These are phyloP conservation scores for Trachelipus rathkii DNA, from an alignment of 1,140 invertebrate species.

Conservation along the genomic window DNA sequence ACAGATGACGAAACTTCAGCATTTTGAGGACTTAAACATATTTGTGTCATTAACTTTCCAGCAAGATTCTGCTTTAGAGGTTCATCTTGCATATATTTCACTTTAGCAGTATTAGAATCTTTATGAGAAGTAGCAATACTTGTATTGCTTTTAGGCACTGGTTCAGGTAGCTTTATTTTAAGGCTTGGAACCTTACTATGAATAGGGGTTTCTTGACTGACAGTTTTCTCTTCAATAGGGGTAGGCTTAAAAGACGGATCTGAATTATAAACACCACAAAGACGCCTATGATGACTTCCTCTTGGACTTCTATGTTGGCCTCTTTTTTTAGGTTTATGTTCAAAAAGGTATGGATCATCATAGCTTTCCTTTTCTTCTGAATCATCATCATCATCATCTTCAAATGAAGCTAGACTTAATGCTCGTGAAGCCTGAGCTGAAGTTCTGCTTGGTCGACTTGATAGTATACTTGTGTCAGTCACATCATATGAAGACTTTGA, in stretches of 20 bases:
- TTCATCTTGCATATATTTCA: slow-evolving; percentile 1
- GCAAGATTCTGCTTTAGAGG: neutral
- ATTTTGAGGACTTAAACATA: slow-evolving; percentile 3
- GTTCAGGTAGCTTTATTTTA: slow-evolving; percentile 8
- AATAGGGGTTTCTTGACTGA: neutral
- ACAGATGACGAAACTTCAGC: slow-evolving; percentile 6
- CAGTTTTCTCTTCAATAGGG: neutral
- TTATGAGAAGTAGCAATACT: neutral
- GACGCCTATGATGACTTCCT: neutral
- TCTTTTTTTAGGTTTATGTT: neutral
- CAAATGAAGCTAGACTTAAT: neutral
- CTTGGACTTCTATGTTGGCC: neutral
- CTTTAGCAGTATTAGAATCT: neutral
- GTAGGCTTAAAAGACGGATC: slow-evolving; percentile 1
- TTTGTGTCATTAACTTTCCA: neutral
- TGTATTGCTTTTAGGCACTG: slow-evolving; percentile 6
- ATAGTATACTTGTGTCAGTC: neutral
- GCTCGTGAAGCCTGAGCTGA: neutral
- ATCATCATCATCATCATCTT: slow-evolving; percentile 13
- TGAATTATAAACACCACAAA: neutral
- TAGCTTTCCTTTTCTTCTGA: slow-evolving; percentile 3
- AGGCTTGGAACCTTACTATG: slow-evolving; percentile 6
- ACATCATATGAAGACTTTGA: neutral
- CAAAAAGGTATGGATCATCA: neutral
- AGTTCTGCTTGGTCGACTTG: neutral